Evolutionary conservation across 2,113 vertebrate genomes (phyloP).

Genomic region (Thamnaconus septentrionalis): DNA sequence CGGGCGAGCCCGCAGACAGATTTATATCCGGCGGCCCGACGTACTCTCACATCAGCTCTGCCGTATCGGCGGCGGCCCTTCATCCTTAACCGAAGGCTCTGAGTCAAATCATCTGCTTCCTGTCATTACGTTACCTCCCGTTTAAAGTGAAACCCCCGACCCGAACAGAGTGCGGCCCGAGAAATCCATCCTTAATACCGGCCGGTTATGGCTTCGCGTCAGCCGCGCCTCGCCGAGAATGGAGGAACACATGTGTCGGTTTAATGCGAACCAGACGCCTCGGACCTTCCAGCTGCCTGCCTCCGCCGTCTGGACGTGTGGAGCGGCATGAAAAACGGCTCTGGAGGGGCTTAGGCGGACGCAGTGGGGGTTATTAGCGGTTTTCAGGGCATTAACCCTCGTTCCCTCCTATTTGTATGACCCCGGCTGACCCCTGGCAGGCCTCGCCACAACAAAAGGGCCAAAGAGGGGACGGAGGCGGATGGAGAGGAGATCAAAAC

Average conservation of each 20-base stretch:
- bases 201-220: conserved; percentile 34
- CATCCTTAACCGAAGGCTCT: conserved; percentile 8
- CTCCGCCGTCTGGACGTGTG: conserved; percentile 12
- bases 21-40: conserved; percentile 1
- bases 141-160: conserved; percentile 25
- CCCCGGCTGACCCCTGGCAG: conserved; percentile 39
- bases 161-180: conserved; percentile 11
- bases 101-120: conserved; percentile 20
- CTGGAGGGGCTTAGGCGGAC: background rate
- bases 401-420: conserved; percentile 23
- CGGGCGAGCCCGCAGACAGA: conserved; percentile 1
- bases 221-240: conserved; percentile 42
- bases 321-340: conserved; percentile 34
- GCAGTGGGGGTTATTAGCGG: conserved; percentile 24
- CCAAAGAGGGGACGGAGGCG: conserved; percentile 4
- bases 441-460: conserved; percentile 50
- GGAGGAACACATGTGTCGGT: conserved; percentile 61
- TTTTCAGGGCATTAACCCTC: conserved; percentile 33
- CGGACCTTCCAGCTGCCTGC: conserved; percentile 18
- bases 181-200: conserved; percentile 31
- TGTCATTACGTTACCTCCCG: conserved; percentile 29
- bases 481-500: conserved; percentile 27
- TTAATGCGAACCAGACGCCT: conserved; percentile 57
- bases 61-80: background rate
- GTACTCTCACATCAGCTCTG: background rate